Evolutionary conservation across 1,140 invertebrate genomes (phyloP), one percentile per base, ranked within the genome.

Genomic region (Macrocentrus cingulum): DNA sequence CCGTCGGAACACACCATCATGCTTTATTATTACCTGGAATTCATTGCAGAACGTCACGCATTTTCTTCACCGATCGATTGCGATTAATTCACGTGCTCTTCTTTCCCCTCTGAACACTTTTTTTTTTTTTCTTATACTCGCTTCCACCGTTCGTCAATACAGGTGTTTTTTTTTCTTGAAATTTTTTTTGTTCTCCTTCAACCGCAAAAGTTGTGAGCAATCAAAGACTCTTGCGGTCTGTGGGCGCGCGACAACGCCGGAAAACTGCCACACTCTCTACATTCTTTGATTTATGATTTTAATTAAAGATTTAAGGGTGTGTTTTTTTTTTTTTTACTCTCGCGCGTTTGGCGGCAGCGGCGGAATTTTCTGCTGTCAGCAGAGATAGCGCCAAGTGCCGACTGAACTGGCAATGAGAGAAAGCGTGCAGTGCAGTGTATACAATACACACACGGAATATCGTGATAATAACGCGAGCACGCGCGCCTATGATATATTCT

Each of bases 401-500:
- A n/a, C n/a, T n/a, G n/a, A 6, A 46, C 45, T 25, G 20, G 23
- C 15, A 25, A 41, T 44, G 9, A 18, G 15, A 25, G 48, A 51
- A 32, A 32, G 9, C 16, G 36, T 42, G 36, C 55, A 45, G 29
- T 34, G 29, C 11, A 34, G 29, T 34, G 29, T 34, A 39, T 39
- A 39, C 15, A 39, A n/a, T 9, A 39, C 22, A n/a, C 50, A 41
- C 3, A 37, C 45, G 19, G 11, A 18, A 46, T 29, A 57, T 57
- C 55, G 55, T 20, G 55, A 57, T 57, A 57, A 57, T 57, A 50
- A 48, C 42, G 25, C 37, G 20, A 23, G 46, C 55, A 57, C 46
- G 46, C 42, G 54, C 48, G 23, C 19, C 15, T 15, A n/a, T 42
- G 45, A 37, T 48, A 45, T 32, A 46, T 32, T 19, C 19, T 57